These are phyloP conservation scores for Enteromius trimaculatus DNA, from an alignment of 2,797 vertebrate genomes.

Conservation along the genomic window DNA sequence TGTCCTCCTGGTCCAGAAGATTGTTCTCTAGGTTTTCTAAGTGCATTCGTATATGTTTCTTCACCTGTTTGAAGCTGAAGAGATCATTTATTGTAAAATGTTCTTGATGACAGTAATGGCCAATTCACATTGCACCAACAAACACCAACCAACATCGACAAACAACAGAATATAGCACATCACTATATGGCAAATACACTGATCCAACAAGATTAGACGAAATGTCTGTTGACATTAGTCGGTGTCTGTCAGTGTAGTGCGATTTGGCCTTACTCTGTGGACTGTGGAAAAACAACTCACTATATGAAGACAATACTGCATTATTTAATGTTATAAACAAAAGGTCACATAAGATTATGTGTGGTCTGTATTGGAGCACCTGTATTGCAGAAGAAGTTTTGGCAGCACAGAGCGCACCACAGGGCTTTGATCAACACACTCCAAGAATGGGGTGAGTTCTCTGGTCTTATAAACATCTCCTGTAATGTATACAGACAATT, in stretches of 20 bases:
- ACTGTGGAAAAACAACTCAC: neutral
- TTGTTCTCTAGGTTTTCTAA: slow-evolving; percentile 72
- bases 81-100: neutral
- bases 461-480: slow-evolving; percentile 75
- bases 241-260: neutral
- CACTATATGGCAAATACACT: neutral
- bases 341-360: neutral
- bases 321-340: neutral
- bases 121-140: neutral
- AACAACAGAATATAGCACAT: neutral
- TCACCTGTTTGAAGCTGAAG: slow-evolving; percentile 75
- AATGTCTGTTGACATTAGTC: neutral
- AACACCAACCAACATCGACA: neutral
- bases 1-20: slow-evolving; percentile 67
- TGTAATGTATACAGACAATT: slow-evolving; percentile 51
- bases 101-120: neutral
- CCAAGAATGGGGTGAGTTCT: slow-evolving; percentile 77
- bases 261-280: neutral
- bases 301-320: neutral
- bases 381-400: slow-evolving; percentile 79
- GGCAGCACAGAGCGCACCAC: slow-evolving; percentile 80
- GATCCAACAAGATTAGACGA: neutral
- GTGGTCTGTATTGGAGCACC: slow-evolving; percentile 58
- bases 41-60: slow-evolving; percentile 73
- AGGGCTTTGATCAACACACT: slow-evolving; percentile 78